phyloP scores from a whole-genome alignment of 1,140 invertebrate species.

The Tetragnatha versicolor region DNA sequence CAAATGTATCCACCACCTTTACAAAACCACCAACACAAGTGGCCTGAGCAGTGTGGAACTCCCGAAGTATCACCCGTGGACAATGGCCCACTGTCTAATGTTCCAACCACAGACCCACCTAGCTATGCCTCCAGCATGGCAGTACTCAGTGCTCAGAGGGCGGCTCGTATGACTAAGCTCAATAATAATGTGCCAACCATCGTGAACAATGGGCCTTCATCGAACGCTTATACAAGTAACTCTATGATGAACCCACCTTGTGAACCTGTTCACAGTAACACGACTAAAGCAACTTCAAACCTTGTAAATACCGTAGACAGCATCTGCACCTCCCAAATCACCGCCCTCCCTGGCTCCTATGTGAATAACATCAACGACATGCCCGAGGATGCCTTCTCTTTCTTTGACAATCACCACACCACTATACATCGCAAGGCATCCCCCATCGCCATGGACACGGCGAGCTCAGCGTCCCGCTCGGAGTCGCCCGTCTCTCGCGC shows the following conservation, averaged over 20 bases:
- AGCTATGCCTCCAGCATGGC: conserved; percentile 92
- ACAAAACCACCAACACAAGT: conserved; percentile 36
- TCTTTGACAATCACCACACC: conserved; percentile 63
- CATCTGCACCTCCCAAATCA: conserved; percentile 59
- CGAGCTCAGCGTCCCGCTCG: conserved; percentile 55
- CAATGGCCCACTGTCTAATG: conserved; percentile 57
- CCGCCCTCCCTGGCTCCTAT: conserved; percentile 56
- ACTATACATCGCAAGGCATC: conserved; percentile 73
- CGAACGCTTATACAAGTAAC: conserved; percentile 67
- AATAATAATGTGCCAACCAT: conserved; percentile 60
- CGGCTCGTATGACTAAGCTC: conserved; percentile 64
- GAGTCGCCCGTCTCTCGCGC: conserved; percentile 48
- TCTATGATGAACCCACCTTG: conserved; percentile 4
- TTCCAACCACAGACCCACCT: conserved; percentile 86
- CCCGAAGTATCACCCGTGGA: conserved; percentile 30
- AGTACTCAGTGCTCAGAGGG: conserved; percentile 75
- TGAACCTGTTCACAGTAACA: conserved; percentile 29
- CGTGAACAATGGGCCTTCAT: conserved; percentile 67
- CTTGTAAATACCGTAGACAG: conserved; percentile 60
- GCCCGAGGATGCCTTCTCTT: conserved; percentile 49
- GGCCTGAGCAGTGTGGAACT: conserved; percentile 33
- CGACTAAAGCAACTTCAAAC: conserved; percentile 44
- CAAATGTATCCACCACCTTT: conserved; percentile 11
- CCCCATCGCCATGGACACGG: conserved; percentile 68
- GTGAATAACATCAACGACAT: conserved; percentile 39